These are phyloP conservation scores for Phthorimaea operculella DNA, from an alignment of 1,140 invertebrate species.

Conservation along the genomic window DNA sequence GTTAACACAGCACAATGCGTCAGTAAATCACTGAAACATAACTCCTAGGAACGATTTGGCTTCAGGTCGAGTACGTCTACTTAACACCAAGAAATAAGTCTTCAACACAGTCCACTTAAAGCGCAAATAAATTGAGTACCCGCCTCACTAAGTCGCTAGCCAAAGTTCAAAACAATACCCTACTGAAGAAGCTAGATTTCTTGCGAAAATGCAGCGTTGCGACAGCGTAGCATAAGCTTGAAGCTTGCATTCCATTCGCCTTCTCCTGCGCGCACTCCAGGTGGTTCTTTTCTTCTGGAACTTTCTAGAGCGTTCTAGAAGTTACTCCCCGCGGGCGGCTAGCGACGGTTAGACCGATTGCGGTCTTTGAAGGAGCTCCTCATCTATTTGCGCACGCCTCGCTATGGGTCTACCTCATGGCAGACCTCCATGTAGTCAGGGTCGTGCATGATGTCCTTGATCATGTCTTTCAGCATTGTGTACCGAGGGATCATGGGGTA, in stretches of 20 bases:
- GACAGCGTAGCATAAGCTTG: too few species aligned
- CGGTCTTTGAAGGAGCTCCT: constrained; percentile 59
- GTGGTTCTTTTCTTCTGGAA: background rate
- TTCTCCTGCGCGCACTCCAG: background rate
- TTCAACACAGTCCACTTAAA: constrained; percentile 2
- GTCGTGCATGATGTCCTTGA: constrained; percentile 93
- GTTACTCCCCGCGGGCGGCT: constrained; percentile 14
- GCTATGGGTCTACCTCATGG: constrained; percentile 83
- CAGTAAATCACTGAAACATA: too few species aligned
- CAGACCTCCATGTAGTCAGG: constrained; percentile 96
- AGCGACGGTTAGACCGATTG: constrained; percentile 51
- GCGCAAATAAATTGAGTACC: constrained; percentile 63
- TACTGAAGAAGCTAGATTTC: background rate
- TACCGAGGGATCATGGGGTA: constrained; percentile 94
- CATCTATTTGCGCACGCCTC: constrained; percentile 64
- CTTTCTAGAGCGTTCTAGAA: constrained; percentile 11
- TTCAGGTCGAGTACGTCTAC: too few species aligned
- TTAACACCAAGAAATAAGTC: background rate
- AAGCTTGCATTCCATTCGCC: background rate
- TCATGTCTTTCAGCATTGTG: constrained; percentile 95
- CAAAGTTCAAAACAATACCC: constrained; percentile 1
- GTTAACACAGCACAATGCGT: background rate
- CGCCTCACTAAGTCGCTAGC: constrained; percentile 49
- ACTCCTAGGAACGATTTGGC: too few species aligned
- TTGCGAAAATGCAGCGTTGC: too few species aligned